A percentile compares a stretch with the other conserved stretches of the same genome.
Conservation (phyloP, 2,888 invertebrate species). For the Trypoxylon attenuatum region DNA sequence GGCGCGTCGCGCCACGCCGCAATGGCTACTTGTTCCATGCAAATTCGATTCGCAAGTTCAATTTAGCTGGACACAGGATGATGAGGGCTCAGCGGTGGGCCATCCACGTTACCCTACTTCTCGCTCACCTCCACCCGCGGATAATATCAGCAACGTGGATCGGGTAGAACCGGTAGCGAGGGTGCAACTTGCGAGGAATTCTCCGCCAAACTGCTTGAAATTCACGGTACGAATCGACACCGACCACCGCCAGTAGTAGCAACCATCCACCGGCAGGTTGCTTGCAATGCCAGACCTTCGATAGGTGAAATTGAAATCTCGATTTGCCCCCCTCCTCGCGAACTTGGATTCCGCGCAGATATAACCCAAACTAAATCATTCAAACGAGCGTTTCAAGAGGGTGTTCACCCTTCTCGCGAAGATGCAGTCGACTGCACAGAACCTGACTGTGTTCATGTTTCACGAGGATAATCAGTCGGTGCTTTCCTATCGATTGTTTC, state of each 20-base stretch:
- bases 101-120: too few species aligned
- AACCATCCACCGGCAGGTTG: not conserved
- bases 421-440: too few species aligned
- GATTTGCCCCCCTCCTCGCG: not conserved
- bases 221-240: constrained; percentile 63
- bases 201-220: constrained; percentile 66
- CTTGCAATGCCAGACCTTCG: not conserved
- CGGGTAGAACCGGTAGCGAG: constrained; percentile 12
- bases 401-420: too few species aligned
- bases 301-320: not conserved
- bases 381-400: not conserved
- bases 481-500: too few species aligned
- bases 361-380: not conserved
- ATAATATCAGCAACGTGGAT: constrained; percentile 33
- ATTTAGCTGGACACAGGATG: constrained; percentile 38
- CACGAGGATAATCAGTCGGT: too few species aligned
- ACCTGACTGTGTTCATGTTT: too few species aligned
- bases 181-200: constrained; percentile 21
- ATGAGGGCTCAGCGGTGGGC: constrained; percentile 13
- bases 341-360: not conserved
- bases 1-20: too few species aligned
- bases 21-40: constrained; percentile 64
- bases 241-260: constrained; percentile 30
- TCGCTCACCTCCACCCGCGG: constrained; percentile 13
- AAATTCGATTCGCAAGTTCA: constrained; percentile 70